Percentiles rank a stretch among this genome's conserved stretches.
These are phyloP conservation scores for Nymphicus hollandicus DNA, from an alignment of 2,113 vertebrate genomes.

Conservation along the genomic window DNA sequence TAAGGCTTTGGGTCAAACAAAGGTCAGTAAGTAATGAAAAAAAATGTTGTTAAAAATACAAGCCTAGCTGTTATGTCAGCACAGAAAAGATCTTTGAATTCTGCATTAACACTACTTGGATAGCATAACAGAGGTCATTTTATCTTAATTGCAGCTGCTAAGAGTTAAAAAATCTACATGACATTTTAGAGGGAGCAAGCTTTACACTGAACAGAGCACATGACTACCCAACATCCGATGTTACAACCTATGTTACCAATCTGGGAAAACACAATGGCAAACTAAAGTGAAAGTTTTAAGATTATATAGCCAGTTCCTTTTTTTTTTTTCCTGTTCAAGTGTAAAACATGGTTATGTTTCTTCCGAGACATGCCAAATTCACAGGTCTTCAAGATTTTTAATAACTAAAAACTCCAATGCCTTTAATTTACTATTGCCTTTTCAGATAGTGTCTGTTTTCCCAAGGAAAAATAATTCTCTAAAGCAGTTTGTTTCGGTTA, in stretches of 20 bases:
- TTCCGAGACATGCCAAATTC: not conserved
- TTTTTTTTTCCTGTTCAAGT: not conserved
- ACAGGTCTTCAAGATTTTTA: not conserved
- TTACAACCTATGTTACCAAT: not conserved
- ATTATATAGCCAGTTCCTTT: not conserved
- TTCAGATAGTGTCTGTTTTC: not conserved
- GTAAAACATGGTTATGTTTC: not conserved
- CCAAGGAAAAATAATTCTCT: not conserved
- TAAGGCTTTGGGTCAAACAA: not conserved
- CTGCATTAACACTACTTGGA: not conserved
- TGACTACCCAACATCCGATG: not conserved
- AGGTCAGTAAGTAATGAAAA: not conserved
- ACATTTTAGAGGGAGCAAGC: not conserved
- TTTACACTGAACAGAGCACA: not conserved
- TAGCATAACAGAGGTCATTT: not conserved
- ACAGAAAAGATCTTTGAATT: not conserved
- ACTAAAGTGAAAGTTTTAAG: not conserved
- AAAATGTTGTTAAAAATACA: not conserved
- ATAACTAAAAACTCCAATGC: not conserved
- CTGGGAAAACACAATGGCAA: not conserved
- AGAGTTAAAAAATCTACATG: not conserved
- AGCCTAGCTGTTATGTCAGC: not conserved
- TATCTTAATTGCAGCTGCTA: not conserved
- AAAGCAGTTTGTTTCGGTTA: not conserved
- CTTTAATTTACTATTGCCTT: not conserved